Base-by-base conservation (phyloP, 2,888 invertebrate species). In the Parochlus steinenii region DNA sequence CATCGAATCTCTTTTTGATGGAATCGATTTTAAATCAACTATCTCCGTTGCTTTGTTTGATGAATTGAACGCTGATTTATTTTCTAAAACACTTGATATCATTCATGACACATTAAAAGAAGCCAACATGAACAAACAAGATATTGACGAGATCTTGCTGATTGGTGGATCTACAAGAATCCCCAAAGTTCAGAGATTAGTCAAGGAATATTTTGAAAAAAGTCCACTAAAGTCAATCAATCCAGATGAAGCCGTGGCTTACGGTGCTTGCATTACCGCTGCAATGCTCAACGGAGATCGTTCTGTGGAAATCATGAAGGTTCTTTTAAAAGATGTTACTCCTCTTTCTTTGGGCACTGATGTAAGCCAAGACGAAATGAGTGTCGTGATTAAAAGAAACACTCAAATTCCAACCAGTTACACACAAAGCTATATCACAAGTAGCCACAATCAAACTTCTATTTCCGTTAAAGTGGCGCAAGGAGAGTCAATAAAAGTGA, bases 111-210 rank as follows among this genome's bases (percentile, higher is more conserved):
- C 93, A 5, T 64, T 97, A 37, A 74, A 87, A 40, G 95, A 97
- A 57, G 92, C 95, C 41, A 93, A 95, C 61, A 76, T 97, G 76
- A 90, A 93, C 65, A 97, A 95, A 59, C 63, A 74, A 4, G 72
- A 74, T 48, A 77, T 97, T 43, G 77, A 87, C 55, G 86, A 87
- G 54, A 89, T 93, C 43, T 92, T 92, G 10, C 62, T 86, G 54
- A 79, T 95, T 37, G 95, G 95, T 46, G 95, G 92, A 33, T 95
- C 95, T 30, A 97, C 95, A 22, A 82, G 95, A 62, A 95, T 97
- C 51, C 97, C 95, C 36, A 95, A 92, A 63, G 86, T 97, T 47
- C 95, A 97, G 64, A 90, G 93, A 56, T 69, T 97, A 38, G 69
- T 98, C 39, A 92, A 95, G 56, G 81, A 82, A 60, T 90, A 90